Base-by-base conservation (phyloP, 2,888 invertebrate genomes). In the Eumacrocentrus americanus region DNA sequence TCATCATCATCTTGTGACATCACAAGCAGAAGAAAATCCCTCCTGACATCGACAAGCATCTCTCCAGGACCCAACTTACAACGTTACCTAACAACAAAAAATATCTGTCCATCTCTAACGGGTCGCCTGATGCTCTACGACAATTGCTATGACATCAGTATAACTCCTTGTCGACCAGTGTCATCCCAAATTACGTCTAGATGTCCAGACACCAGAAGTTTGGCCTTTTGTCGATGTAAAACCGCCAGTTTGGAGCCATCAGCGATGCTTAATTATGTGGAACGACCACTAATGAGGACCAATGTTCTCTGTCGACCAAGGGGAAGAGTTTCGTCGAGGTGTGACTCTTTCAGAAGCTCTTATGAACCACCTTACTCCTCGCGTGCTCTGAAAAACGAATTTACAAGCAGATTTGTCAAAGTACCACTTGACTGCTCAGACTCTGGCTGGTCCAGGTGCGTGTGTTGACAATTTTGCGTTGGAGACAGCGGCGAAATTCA, bases 351-450 rank as follows among this genome's bases (percentile, higher is more conserved):
- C n/a, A 57, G 35, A 25, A 48, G 47, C 1, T n/a, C n/a, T n/a
- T 56, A 62, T 18, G 66, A 69, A 55, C 68, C 71, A n/a, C 68
- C 69, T 12, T 70, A 64, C 48, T 62, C 67, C 1, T 70, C 70
- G 2, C 50, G 62, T 2, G 56, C 23, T n/a, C 58, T 70, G 18
- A 71, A 70, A 38, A 63, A 64, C 18, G 70, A 73, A 58, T 73
- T 73, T 23, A 70, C 65, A 40, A 67, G 67, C 44, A 69, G 72
- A 67, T 73, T 72, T 60, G 61, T 67, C 52, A 68, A 67, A 55
- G 65, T 71, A 4, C 66, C 65, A 14, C 48, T 62, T 16, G 65
- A 66, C 37, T 37, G 23, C 22, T n/a, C n/a, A n/a, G 44, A 44
- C 7, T 12, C n/a, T 38, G 40, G 9, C 20, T 46, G 44, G 34